Evolutionary conservation across 2,888 invertebrate species (phyloP), one percentile per base, ranked within the genome.

Genomic region (Esperia sulphurella): DNA sequence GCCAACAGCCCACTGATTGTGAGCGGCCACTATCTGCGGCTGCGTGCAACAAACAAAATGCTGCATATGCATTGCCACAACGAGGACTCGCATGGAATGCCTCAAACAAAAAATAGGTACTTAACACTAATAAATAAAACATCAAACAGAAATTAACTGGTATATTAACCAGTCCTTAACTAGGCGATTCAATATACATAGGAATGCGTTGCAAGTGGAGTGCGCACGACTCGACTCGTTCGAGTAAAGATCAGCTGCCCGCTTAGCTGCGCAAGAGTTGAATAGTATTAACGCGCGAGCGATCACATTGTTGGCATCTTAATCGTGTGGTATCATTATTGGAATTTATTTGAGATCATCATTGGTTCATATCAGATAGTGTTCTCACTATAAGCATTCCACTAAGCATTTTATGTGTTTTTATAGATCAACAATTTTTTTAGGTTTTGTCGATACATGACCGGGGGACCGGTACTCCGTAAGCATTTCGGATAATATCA

Each of bases 121-220:
- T 38, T 13, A 39, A 39, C 9, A 9, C 7, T 3, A 14, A 39
- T 39, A 8, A 14, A 39, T n/a, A 14, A 13, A n/a, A 6, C 21
- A 21, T 21, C 3, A 21, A 21, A 21, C 21, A 21, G 2, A 14
- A 39, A 39, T 39, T 13, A 39, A 39, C 39, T n/a, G 29, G 41
- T 41, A 3, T 41, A 21, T 43, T 10, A 44, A 28, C 37, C 28
- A 44, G 30, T 38, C 57, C 64, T 69, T 63, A 63, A 62, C 53
- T 60, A 42, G 42, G 47, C 58, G 57, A 68, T 58, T 64, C 58
- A 63, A 64, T 21, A 21, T 5, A 56, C 49, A 47, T 31, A 53
- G 71, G 76, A 73, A 79, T 78, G 79, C 41, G 14, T 60, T 57
- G 55, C 62, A 70, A 73, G 63, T 75, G 60, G 73, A 69, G 70